Evolutionary conservation across 1,140 invertebrate genomes (phyloP), one percentile per base, ranked within the genome.

Genomic region (Macrobrachium nipponense): DNA sequence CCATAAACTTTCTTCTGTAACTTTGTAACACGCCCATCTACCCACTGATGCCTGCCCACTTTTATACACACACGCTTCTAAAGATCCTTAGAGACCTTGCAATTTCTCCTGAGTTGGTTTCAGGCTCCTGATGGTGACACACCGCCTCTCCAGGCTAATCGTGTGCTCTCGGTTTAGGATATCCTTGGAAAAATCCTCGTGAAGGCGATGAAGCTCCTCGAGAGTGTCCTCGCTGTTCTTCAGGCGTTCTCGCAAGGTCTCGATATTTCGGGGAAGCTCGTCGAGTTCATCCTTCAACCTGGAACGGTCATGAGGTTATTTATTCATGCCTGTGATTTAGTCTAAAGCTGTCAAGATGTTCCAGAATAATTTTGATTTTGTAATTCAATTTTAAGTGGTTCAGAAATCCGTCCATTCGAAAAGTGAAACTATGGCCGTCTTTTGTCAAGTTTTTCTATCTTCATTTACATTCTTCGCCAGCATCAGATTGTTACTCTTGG

Each of bases 211-310:
- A 51, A 89, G 81, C 14, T 87, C 85, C 18, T 87, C 77, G 15
- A 89, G 78, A 8, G 66, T 81, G 70, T 89, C 85, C 72, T 89
- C 88, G 62, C 88, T 89, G 8, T 60, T 15, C 27, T 82, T 87
- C 51, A 89, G 51, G 23, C 70, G 77, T n/a, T 85, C 77, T 20
- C 82, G 59, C 23, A 89, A 76, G 36, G 72, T 68, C 61, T 70
- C 73, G 27, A 89, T 89, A 79, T 66, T 87, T 62, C 27, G 70
- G 2, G 88, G 88, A 61, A 89, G 62, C 43, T 80, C 86, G 17
- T 87, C 77, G 20, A 89, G 70, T 62, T 89, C 88, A 23, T 84
- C 81, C 78, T 87, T 81, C 51, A 89, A 73, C 20, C 88, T 89
- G 88, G 0, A 23, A 27, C 44, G 36, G 17, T 12, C 14, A 18